Percentiles rank a stretch among this genome's conserved stretches.
phyloP scores from a whole-genome alignment of 2,888 invertebrate species.

The Drosophila neotestacea region DNA sequence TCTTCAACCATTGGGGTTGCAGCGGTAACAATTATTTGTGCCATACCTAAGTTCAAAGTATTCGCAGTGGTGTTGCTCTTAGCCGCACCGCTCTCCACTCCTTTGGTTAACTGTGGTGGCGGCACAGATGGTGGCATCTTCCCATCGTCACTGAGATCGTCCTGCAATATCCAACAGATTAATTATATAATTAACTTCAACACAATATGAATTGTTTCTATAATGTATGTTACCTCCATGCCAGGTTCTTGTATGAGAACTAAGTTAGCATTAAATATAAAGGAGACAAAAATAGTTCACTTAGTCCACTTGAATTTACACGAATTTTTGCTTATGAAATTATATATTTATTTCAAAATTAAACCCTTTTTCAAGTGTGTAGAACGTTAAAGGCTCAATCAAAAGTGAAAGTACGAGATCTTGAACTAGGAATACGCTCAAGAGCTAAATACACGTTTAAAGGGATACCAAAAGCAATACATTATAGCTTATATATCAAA shows the following conservation, averaged over 20 bases:
- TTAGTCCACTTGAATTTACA: slow-evolving; percentile 37
- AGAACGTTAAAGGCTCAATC: slow-evolving; percentile 53
- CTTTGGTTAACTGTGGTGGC: slow-evolving; percentile 68
- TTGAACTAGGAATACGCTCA: slow-evolving; percentile 24
- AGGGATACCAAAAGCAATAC: slow-evolving; percentile 4
- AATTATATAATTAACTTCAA: background rate
- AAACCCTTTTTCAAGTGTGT: slow-evolving; percentile 37
- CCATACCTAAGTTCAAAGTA: slow-evolving; percentile 91
- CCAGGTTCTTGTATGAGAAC: slow-evolving; percentile 84
- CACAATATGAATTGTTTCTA: background rate
- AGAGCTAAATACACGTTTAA: slow-evolving; percentile 20
- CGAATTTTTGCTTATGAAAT: slow-evolving; percentile 8
- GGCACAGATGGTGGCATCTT: slow-evolving; percentile 80
- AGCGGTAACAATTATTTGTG: slow-evolving; percentile 96
- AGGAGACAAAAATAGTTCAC: slow-evolving; percentile 57
- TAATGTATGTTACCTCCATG: slow-evolving; percentile 78
- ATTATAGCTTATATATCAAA: slow-evolving; percentile 13
- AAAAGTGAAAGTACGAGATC: slow-evolving; percentile 28
- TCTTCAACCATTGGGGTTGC: slow-evolving; percentile 97
- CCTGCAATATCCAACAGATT: slow-evolving; percentile 62
- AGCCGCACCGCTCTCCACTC: slow-evolving; percentile 39
- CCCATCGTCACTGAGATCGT: slow-evolving; percentile 82
- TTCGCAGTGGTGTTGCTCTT: slow-evolving; percentile 75
- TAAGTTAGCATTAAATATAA: slow-evolving; percentile 75
- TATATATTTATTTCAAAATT: slow-evolving; percentile 11